Percentiles rank a stretch among this genome's conserved stretches.
phyloP scores from a whole-genome alignment of 1,140 invertebrate genomes.

The Prorops nasuta region DNA sequence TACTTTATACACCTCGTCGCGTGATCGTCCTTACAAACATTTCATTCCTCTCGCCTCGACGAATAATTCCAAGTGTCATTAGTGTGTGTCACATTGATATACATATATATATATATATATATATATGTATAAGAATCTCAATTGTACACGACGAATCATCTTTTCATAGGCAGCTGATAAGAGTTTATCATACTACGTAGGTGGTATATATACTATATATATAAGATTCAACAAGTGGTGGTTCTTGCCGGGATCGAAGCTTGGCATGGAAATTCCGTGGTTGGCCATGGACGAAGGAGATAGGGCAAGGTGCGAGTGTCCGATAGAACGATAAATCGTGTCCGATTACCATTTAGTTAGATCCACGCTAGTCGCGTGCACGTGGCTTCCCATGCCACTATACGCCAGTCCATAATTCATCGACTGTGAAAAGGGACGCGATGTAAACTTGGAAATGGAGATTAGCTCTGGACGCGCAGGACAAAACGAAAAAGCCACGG shows the following conservation, averaged over 20 bases:
- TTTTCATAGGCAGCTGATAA: not conserved
- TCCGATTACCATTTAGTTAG: constrained; percentile 34
- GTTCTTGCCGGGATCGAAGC: constrained; percentile 26
- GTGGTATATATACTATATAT: no score
- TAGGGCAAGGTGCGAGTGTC: not conserved
- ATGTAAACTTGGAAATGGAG: constrained; percentile 26
- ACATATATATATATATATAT: not conserved
- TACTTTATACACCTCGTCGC: no score
- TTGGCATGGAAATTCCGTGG: constrained; percentile 16
- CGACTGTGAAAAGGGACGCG: constrained; percentile 20
- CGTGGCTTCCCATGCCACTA: constrained; percentile 22
- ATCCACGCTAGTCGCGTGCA: constrained; percentile 19
- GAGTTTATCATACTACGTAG: no score
- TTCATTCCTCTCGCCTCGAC: not conserved
- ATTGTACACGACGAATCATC: not conserved
- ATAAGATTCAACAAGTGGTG: constrained; percentile 8
- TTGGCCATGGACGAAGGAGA: no score
- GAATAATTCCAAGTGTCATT: no score
- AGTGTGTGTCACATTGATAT: not conserved
- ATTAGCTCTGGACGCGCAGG: constrained; percentile 18
- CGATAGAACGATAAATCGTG: constrained; percentile 21
- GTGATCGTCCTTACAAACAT: no score
- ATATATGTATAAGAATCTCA: not conserved
- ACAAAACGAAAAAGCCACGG: constrained; percentile 6
- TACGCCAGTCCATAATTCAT: constrained; percentile 32